Conservation (phyloP, 2,113 vertebrate species). For the Poecile atricapillus region DNA sequence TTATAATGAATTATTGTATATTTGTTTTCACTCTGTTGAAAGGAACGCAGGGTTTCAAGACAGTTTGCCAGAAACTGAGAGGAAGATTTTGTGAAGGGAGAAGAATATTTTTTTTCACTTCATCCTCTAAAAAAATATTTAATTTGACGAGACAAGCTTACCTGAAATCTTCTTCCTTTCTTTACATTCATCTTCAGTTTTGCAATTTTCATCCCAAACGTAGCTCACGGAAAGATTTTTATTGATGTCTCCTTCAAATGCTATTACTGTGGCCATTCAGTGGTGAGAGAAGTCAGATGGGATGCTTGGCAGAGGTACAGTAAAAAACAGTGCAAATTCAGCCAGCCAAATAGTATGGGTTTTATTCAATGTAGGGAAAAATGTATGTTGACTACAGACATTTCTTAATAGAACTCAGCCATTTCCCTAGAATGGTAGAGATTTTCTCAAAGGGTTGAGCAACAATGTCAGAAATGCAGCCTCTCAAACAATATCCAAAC, state of each 20-base stretch:
- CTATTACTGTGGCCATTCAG: background rate
- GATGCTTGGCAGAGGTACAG: background rate
- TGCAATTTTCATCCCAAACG: background rate
- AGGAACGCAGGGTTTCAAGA: fast-evolving
- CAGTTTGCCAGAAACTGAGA: background rate
- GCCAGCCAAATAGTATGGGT: fast-evolving
- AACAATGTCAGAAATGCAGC: background rate
- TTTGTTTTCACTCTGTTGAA: background rate
- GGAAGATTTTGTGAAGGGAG: background rate
- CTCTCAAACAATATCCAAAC: background rate
- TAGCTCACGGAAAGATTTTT: background rate
- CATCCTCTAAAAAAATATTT: background rate
- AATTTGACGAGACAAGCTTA: background rate
- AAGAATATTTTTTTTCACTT: background rate
- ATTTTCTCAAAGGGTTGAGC: background rate
- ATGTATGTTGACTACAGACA: background rate
- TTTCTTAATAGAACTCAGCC: background rate
- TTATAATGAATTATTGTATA: background rate
- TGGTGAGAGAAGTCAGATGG: background rate
- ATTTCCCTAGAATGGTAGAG: background rate
- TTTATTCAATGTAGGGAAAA: background rate
- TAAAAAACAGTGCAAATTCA: background rate
- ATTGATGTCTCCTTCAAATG: background rate
- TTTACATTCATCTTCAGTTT: background rate
- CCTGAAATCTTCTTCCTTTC: background rate